Percentiles rank a stretch among this genome's conserved stretches.
phyloP scores from a whole-genome alignment of 2,797 vertebrate species.

The Sus cebifrons region DNA sequence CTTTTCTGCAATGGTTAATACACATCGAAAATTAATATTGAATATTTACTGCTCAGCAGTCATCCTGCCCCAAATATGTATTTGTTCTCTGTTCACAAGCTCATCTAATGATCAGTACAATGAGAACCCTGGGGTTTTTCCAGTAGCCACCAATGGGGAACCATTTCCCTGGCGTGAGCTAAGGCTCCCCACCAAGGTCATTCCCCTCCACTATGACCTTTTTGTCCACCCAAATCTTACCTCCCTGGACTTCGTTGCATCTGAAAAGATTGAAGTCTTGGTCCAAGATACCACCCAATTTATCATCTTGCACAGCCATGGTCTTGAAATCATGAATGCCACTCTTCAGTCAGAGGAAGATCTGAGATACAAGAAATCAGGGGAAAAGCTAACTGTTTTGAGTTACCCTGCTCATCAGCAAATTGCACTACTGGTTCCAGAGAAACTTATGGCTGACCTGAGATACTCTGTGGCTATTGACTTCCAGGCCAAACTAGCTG shows the following conservation, averaged over 20 bases:
- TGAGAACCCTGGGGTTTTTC: background rate
- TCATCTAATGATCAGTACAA: background rate
- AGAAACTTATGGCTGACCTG: constrained; percentile 90
- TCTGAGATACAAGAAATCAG: constrained; percentile 85
- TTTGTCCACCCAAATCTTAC: constrained; percentile 59
- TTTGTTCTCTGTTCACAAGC: constrained; percentile 52
- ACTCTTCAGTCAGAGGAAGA: constrained; percentile 90
- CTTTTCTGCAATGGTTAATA: constrained; percentile 47
- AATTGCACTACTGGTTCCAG: constrained; percentile 92
- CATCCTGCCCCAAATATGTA: background rate
- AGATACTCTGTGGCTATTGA: constrained; percentile 91
- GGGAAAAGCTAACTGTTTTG: constrained; percentile 56
- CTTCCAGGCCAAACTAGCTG: constrained; percentile 90
- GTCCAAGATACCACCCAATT: constrained; percentile 83
- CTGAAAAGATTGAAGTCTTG: constrained; percentile 77
- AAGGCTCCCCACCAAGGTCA: background rate
- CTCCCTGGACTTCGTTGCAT: constrained; percentile 67
- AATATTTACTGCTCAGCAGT: constrained; percentile 31
- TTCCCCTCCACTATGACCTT: constrained; percentile 60
- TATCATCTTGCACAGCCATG: constrained; percentile 93
- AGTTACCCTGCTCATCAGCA: constrained; percentile 92
- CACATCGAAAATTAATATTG: constrained; percentile 13
- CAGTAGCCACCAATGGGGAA: constrained; percentile 24
- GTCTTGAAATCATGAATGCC: constrained; percentile 90
- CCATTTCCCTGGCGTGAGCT: constrained; percentile 68